Percentiles rank a stretch among this genome's conserved stretches.
These are phyloP conservation scores for Podargus strigoides DNA, from an alignment of 2,797 vertebrate genomes.

Conservation along the genomic window DNA sequence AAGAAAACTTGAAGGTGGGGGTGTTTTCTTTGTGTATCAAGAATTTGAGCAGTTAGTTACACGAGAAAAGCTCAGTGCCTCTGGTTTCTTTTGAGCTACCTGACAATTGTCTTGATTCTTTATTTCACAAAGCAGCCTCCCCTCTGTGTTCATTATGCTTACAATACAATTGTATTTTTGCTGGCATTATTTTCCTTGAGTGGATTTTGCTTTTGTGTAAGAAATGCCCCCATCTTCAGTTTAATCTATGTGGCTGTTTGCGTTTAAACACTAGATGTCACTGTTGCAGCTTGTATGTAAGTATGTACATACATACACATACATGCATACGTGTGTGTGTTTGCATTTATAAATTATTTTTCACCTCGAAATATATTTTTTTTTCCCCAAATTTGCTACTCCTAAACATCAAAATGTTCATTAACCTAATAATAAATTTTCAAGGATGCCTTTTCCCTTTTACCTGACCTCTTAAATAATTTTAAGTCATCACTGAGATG, in stretches of 20 bases:
- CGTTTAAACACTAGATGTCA: conserved; percentile 71
- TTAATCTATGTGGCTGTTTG: neutral
- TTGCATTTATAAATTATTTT: neutral
- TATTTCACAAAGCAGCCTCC: neutral
- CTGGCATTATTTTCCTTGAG: neutral
- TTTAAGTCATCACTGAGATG: neutral
- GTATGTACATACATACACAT: neutral
- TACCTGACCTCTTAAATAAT: neutral
- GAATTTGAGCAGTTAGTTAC: neutral
- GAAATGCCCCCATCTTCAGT: neutral
- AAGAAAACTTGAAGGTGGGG: neutral
- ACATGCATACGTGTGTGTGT: rapidly evolving
- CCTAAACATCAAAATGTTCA: neutral
- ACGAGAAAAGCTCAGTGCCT: neutral
- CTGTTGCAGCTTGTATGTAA: conserved; percentile 33
- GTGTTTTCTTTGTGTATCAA: neutral
- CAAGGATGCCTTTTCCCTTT: neutral
- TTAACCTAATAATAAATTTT: neutral
- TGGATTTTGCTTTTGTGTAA: neutral
- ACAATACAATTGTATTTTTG: neutral
- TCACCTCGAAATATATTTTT: neutral
- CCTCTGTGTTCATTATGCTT: neutral
- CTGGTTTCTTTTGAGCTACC: neutral
- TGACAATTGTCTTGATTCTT: neutral
- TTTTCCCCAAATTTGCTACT: neutral